Percentiles rank a stretch among this genome's conserved stretches.
phyloP scores from a whole-genome alignment of 2,888 invertebrate genomes.

The Panzeria rudis region DNA sequence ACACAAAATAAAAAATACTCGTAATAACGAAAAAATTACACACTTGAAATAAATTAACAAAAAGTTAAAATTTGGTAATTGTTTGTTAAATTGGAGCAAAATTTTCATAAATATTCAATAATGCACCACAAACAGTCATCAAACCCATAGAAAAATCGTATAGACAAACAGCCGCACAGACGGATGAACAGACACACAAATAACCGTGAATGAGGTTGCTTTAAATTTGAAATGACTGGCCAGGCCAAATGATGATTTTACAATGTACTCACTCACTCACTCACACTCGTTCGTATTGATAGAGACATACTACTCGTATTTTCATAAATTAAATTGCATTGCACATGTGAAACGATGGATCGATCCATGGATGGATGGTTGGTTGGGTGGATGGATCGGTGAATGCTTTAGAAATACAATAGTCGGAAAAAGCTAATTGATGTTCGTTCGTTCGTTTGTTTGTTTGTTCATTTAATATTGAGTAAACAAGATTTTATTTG shows the following conservation, averaged over 20 bases:
- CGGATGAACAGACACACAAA: not conserved
- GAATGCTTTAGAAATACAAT: not conserved
- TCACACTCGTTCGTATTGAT: not conserved
- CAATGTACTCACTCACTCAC: not conserved
- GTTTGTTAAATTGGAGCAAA: slow-evolving; percentile 66
- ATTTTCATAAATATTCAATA: slow-evolving; percentile 68
- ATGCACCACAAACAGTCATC: slow-evolving; percentile 22
- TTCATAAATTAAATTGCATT: slow-evolving; percentile 12
- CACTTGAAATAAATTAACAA: slow-evolving; percentile 64
- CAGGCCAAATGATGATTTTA: slow-evolving; percentile 24
- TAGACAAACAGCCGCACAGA: not conserved
- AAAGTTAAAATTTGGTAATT: slow-evolving; percentile 65
- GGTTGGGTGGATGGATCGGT: not conserved
- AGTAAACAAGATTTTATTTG: slow-evolving; percentile 27
- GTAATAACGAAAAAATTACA: slow-evolving; percentile 55
- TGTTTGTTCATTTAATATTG: not conserved
- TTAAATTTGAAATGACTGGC: slow-evolving; percentile 33
- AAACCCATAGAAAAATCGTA: slow-evolving; percentile 21
- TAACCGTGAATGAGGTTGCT: slow-evolving; percentile 62
- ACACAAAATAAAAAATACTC: slow-evolving; percentile 12
- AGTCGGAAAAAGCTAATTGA: not conserved
- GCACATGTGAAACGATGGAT: not conserved
- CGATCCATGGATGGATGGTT: not conserved
- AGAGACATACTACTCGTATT: not conserved
- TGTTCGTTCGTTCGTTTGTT: not conserved